Evolutionary conservation across 2,888 invertebrate species (phyloP).

Genomic region (Lypha dubia): DNA sequence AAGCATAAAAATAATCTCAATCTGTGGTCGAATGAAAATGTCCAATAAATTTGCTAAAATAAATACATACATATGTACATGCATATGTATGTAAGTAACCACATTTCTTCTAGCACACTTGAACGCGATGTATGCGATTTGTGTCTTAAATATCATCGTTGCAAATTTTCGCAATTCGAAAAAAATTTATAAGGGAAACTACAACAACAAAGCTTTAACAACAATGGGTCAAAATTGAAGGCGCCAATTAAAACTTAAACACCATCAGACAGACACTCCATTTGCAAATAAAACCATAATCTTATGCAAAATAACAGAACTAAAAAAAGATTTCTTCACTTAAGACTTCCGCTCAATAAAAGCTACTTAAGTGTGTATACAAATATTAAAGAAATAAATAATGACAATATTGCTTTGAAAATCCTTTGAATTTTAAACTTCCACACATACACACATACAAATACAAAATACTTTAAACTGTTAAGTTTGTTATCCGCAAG

Average conservation of each 20-base stretch:
- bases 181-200: too few relatives aligned
- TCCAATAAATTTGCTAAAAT: too few relatives aligned
- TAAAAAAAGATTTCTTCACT: slow-evolving; percentile 28
- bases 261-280: not conserved
- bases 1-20: too few relatives aligned
- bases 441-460: not conserved
- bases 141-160: too few relatives aligned
- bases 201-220: not conserved
- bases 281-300: slow-evolving; percentile 5
- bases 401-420: slow-evolving; percentile 48
- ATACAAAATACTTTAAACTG: slow-evolving; percentile 17
- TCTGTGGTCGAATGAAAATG: too few relatives aligned
- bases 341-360: slow-evolving; percentile 58
- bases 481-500: slow-evolving; percentile 33
- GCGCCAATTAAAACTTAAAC: slow-evolving; percentile 34
- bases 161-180: too few relatives aligned
- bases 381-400: slow-evolving; percentile 26
- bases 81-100: too few relatives aligned
- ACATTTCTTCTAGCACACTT: too few relatives aligned
- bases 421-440: slow-evolving; percentile 30
- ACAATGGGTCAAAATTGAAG: slow-evolving; percentile 17
- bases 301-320: slow-evolving; percentile 23
- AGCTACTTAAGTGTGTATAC: slow-evolving; percentile 17
- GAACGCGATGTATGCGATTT: too few relatives aligned
- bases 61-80: too few relatives aligned